A percentile compares a stretch with the other conserved stretches of the same genome.
These are phyloP conservation scores for Heliconius melpomene DNA, from an alignment of 1,140 invertebrate species.

Conservation along the genomic window DNA sequence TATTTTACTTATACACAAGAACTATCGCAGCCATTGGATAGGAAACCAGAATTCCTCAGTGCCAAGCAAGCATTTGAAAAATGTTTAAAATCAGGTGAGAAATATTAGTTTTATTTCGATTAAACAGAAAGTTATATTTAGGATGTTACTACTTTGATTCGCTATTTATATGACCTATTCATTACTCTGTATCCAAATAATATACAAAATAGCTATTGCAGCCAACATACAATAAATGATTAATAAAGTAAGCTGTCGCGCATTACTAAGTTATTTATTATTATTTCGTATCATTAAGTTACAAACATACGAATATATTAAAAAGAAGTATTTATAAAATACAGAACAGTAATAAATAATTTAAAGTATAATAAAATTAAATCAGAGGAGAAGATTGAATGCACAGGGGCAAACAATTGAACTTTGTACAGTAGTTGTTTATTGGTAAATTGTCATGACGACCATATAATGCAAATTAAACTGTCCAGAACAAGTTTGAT, in stretches of 20 bases:
- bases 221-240: too few relatives aligned
- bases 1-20: constrained; percentile 82
- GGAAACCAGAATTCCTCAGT: constrained; percentile 77
- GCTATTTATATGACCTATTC: background rate
- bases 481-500: background rate
- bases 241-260: too few relatives aligned
- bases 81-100: constrained; percentile 82
- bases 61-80: constrained; percentile 79
- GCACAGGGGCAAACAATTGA: constrained; percentile 23
- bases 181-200: background rate
- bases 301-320: too few relatives aligned
- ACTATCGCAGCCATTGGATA: constrained; percentile 80
- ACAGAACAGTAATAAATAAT: background rate
- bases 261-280: too few relatives aligned
- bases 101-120: background rate
- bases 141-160: background rate
- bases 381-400: background rate
- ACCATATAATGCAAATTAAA: constrained; percentile 11
- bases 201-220: background rate
- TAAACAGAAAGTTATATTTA: constrained; percentile 7
- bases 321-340: too few relatives aligned
- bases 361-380: background rate
- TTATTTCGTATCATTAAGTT: too few relatives aligned
- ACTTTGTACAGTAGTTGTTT: constrained; percentile 32
- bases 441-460: constrained; percentile 26